Evolutionary conservation across 2,113 vertebrate genomes (phyloP).

Genomic region (Castor canadensis): DNA sequence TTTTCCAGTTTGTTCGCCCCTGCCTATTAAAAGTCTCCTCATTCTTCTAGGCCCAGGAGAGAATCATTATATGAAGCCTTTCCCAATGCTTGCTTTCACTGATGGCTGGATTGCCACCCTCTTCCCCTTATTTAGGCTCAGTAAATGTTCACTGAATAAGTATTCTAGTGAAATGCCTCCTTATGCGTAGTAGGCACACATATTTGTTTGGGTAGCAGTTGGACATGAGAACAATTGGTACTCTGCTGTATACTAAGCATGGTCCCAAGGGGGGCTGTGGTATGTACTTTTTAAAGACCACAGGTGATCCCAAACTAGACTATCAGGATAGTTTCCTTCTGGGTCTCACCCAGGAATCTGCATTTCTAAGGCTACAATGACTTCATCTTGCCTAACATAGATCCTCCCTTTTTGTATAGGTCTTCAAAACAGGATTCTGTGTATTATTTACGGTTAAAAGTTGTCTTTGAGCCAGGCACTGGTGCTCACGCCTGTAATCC

Average conservation of each 20-base stretch:
- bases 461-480: too few species aligned
- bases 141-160: neutral
- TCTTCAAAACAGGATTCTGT: neutral
- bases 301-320: neutral
- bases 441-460: too few species aligned
- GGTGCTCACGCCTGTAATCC: too few species aligned
- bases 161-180: neutral
- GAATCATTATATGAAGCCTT: neutral
- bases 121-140: neutral
- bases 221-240: neutral
- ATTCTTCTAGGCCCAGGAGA: neutral
- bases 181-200: too few species aligned
- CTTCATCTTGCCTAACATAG: neutral
- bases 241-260: neutral
- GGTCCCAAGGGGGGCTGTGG: neutral
- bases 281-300: neutral
- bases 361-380: neutral
- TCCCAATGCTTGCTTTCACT: too few species aligned
- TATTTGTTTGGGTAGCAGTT: neutral
- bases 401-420: neutral
- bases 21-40: neutral
- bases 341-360: accelerated
- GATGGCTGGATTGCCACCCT: neutral
- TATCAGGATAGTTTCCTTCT: neutral
- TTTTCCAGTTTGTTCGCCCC: neutral